A percentile compares a stretch with the other conserved stretches of the same genome.
These are phyloP conservation scores for Xenopus tropicalis DNA, from an alignment of 2,113 vertebrate genomes.

Conservation along the genomic window DNA sequence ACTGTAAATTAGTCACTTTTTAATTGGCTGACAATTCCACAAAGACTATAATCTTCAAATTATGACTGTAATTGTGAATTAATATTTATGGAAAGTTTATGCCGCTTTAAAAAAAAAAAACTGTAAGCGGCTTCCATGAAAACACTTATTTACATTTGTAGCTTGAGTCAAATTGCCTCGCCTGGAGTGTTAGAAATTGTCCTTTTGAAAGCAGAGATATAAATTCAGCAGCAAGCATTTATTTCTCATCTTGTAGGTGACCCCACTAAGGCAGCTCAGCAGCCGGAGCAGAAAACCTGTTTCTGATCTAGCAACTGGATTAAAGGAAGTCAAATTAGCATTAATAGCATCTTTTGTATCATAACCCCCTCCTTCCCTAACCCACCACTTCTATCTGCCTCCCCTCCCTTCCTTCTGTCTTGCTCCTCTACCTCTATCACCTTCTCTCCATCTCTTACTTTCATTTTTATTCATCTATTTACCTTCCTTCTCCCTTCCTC, in stretches of 20 bases:
- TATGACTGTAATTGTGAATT: slow-evolving; percentile 47
- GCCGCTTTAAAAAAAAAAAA: slow-evolving; percentile 19
- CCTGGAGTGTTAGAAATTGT: slow-evolving; percentile 35
- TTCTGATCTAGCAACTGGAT: slow-evolving; percentile 45
- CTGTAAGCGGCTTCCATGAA: slow-evolving; percentile 17
- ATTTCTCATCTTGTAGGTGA: slow-evolving; percentile 38
- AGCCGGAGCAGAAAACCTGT: slow-evolving; percentile 30
- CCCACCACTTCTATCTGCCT: slow-evolving; percentile 10
- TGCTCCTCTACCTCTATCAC: not conserved
- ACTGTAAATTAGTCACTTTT: slow-evolving; percentile 47
- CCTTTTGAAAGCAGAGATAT: slow-evolving; percentile 33
- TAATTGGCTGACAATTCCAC: slow-evolving; percentile 45
- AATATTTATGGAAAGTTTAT: slow-evolving; percentile 47
- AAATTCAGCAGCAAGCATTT: slow-evolving; percentile 34
- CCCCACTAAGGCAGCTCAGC: slow-evolving; percentile 31
- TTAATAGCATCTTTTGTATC: slow-evolving; percentile 43
- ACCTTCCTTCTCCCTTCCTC: not conserved
- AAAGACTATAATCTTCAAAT: slow-evolving; percentile 47
- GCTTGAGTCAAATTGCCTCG: slow-evolving; percentile 36
- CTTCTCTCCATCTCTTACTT: not conserved
- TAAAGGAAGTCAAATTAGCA: slow-evolving; percentile 46
- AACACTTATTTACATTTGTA: slow-evolving; percentile 35
- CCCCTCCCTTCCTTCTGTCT: slow-evolving; percentile 7
- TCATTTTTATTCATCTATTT: not conserved
- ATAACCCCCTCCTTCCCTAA: not conserved